phyloP scores from a whole-genome alignment of 2,888 invertebrate species.

The Tortricodes alternella region DNA sequence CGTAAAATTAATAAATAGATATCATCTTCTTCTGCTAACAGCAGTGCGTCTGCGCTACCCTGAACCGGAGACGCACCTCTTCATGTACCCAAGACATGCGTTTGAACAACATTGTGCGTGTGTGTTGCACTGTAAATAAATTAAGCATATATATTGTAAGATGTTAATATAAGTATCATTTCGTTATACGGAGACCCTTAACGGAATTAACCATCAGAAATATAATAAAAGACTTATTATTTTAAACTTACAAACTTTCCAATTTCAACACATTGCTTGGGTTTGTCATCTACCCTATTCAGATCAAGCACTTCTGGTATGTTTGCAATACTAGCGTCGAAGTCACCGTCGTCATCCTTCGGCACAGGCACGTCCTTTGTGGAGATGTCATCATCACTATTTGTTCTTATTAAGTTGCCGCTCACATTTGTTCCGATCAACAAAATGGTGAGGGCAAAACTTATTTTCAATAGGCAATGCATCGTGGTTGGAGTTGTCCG shows the following conservation, averaged over 20 bases:
- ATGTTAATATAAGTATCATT: neutral
- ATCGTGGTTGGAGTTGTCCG: constrained; percentile 17
- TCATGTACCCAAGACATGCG: constrained; percentile 59
- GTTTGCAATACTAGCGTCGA: neutral
- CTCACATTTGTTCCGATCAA: constrained; percentile 41
- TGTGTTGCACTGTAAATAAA: constrained; percentile 53
- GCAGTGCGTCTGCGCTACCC: constrained; percentile 29
- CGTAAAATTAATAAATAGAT: constrained; percentile 71
- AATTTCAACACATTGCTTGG: constrained; percentile 50
- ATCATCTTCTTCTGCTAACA: neutral
- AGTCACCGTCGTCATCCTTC: neutral
- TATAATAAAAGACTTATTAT: too few relatives aligned
- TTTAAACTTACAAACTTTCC: constrained; percentile 67
- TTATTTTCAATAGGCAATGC: constrained; percentile 13
- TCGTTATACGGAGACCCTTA: too few relatives aligned
- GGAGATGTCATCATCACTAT: constrained; percentile 36
- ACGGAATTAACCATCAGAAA: too few relatives aligned
- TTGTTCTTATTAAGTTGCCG: constrained; percentile 46
- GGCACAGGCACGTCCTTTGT: constrained; percentile 31
- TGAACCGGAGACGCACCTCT: constrained; percentile 55
- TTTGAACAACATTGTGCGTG: constrained; percentile 62
- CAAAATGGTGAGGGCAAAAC: constrained; percentile 35
- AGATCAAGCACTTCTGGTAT: constrained; percentile 32
- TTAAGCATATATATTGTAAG: constrained; percentile 9
- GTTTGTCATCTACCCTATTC: constrained; percentile 24